Evolutionary conservation across 2,113 vertebrate genomes (phyloP), one percentile per base, ranked within the genome.

Genomic region (Thunnus thynnus): DNA sequence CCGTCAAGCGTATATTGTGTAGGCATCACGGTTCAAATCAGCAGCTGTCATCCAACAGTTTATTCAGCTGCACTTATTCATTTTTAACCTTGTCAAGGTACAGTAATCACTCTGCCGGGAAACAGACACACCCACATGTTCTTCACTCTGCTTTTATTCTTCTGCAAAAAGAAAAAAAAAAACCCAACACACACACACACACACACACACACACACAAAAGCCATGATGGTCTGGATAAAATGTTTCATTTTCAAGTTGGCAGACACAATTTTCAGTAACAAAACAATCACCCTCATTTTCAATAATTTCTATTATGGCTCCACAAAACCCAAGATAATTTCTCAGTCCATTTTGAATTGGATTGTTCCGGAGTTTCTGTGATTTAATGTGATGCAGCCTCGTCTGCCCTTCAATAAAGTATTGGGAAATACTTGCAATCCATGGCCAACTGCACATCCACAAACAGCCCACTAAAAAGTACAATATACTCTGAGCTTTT

Each of bases 51-150:
- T 64, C 74, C 61, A 48, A 72, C 3, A 0, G 44, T 77, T 67
- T 44, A 70, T 86, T 80, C 51, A 78, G 62, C 13, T 50, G 60
- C 55, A 75, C 62, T 72, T 86, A 41, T 72, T 89, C 57, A n/a
- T 88, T 76, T 83, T 79, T 84, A 68, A 75, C 78, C 86, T 87
- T 51, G 58, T 73, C 76, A 80, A 82, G 73, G 73, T 41, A 41
- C 36, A 41, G 6, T 76, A 89, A 86, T 88, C 67, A 58, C 41
- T 65, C 51, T 72, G 73, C 66, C 3, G 22, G 47, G 41, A 54
- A 77, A 47, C 57, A 83, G 80, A 84, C 78, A 84, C 80, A 56
- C 76, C 83, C 82, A 83, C 77, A 51, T 47, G 3, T 13, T 72
- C 22, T 61, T 44, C 72, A 55, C 44, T 64, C 67, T 22, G 79